phyloP scores from a whole-genome alignment of 2,113 vertebrate genomes.

The Philantomba maxwellii region DNA sequence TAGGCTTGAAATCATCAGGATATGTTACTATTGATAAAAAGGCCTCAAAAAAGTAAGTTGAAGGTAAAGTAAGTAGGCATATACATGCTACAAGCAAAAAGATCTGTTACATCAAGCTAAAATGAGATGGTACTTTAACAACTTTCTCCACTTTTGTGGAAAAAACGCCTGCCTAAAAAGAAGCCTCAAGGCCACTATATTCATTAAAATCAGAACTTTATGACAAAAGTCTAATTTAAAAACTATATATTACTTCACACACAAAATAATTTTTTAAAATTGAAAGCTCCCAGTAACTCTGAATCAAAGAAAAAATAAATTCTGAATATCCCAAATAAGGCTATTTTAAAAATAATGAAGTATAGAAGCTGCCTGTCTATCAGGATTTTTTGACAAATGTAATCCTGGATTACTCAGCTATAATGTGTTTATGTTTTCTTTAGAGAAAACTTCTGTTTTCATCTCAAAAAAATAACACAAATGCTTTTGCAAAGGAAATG shows the following conservation, averaged over 20 bases:
- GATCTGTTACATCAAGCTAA: neutral
- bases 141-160: neutral
- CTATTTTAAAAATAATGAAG: neutral
- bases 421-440: neutral
- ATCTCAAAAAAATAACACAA: neutral
- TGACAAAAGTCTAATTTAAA: neutral
- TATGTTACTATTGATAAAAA: neutral
- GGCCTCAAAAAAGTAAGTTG: neutral
- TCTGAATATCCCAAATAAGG: neutral
- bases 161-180: neutral
- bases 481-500: neutral
- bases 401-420: neutral
- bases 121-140: neutral
- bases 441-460: neutral
- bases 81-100: neutral
- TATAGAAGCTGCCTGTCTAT: neutral
- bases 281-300: neutral
- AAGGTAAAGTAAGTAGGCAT: neutral
- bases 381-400: neutral
- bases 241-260: neutral
- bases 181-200: neutral
- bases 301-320: neutral
- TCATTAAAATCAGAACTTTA: neutral
- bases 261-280: neutral
- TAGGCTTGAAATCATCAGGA: neutral